A percentile compares a stretch with the other conserved stretches of the same genome.
Conservation (phyloP, 2,888 invertebrate genomes). For the Galerucella nymphaeae region DNA sequence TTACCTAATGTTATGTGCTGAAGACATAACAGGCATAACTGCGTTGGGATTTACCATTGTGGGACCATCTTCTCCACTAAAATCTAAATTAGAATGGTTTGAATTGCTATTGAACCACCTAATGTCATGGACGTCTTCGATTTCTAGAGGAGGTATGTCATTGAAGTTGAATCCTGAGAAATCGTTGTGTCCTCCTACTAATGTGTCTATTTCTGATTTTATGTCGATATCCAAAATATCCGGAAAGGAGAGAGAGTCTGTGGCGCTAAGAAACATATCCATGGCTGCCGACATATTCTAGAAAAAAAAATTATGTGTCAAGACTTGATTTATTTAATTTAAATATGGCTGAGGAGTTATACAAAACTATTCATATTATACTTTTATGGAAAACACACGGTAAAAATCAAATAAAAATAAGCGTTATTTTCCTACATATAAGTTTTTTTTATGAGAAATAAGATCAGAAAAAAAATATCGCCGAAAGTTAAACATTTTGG, state of each 20-base stretch:
- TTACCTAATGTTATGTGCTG: conserved; percentile 61
- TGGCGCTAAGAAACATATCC: conserved; percentile 68
- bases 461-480: too few species aligned
- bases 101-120: conserved; percentile 66
- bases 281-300: conserved; percentile 62
- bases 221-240: conserved; percentile 93
- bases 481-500: neutral
- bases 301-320: conserved; percentile 13
- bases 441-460: too few species aligned
- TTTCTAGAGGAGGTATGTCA: conserved; percentile 74
- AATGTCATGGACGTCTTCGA: conserved; percentile 74
- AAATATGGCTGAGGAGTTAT: neutral
- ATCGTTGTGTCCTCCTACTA: conserved; percentile 78
- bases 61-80: conserved; percentile 75
- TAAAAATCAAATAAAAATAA: too few species aligned
- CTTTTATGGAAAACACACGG: too few species aligned
- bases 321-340: neutral
- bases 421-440: too few species aligned
- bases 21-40: conserved; percentile 83
- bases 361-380: too few species aligned
- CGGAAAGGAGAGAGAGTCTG: conserved; percentile 76
- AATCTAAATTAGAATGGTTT: conserved; percentile 74
- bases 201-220: conserved; percentile 84
- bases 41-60: conserved; percentile 89
- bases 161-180: conserved; percentile 72